A percentile compares a stretch with the other conserved stretches of the same genome.
phyloP scores from a whole-genome alignment of 2,113 vertebrate genomes.

The Bombycilla garrulus region DNA sequence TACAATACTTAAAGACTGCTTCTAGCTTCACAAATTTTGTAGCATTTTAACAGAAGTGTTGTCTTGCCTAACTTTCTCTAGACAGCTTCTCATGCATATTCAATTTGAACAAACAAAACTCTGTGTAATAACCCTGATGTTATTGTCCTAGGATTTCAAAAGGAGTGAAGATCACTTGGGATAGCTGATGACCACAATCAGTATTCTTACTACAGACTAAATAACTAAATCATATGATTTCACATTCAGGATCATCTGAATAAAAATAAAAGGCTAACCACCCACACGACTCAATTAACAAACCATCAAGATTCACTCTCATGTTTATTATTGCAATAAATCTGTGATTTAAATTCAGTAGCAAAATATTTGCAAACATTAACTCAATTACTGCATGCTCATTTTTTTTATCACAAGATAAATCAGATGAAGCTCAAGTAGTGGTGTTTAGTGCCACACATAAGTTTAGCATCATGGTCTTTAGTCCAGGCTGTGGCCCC shows the following conservation, averaged over 20 bases:
- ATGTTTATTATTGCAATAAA: slow-evolving; percentile 24
- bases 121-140: slow-evolving; percentile 5
- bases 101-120: slow-evolving; percentile 22
- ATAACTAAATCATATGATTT: neutral
- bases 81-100: slow-evolving; percentile 72
- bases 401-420: neutral
- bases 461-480: neutral
- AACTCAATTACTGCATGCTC: neutral
- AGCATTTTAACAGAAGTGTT: neutral
- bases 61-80: slow-evolving; percentile 28
- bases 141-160: slow-evolving; percentile 26
- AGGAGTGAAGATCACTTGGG: neutral
- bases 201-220: slow-evolving; percentile 25
- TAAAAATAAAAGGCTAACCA: neutral
- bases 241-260: neutral
- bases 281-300: neutral
- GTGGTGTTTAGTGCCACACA: neutral
- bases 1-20: neutral
- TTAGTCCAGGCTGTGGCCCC: neutral
- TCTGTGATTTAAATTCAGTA: slow-evolving; percentile 4
- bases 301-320: neutral
- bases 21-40: neutral
- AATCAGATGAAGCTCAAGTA: neutral
- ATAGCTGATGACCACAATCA: neutral
- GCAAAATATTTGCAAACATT: slow-evolving; percentile 48